These are phyloP conservation scores for Oxyura jamaicensis DNA, from an alignment of 2,113 vertebrate genomes.

Conservation along the genomic window DNA sequence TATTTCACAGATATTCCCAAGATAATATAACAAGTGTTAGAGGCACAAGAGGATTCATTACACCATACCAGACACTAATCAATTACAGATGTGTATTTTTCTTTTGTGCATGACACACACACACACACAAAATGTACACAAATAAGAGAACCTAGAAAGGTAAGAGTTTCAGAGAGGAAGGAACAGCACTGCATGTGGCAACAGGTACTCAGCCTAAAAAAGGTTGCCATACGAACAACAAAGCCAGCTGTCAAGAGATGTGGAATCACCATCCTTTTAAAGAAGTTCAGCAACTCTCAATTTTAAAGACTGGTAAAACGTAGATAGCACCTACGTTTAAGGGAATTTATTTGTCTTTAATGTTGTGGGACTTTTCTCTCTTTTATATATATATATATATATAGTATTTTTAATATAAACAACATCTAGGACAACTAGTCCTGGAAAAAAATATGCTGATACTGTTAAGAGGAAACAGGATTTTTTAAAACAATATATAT, in stretches of 20 bases:
- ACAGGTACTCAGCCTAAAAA: background rate
- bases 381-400: accelerated
- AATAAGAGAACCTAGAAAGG: background rate
- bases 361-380: background rate
- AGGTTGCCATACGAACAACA: background rate
- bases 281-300: background rate
- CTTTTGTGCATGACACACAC: background rate
- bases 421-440: background rate
- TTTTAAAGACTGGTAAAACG: background rate
- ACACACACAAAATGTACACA: background rate
- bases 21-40: background rate
- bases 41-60: background rate
- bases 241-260: background rate
- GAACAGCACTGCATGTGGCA: background rate
- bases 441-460: background rate
- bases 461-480: background rate
- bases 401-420: background rate
- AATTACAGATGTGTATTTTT: background rate
- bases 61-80: background rate
- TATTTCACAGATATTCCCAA: background rate
- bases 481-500: background rate
- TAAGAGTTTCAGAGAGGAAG: background rate
- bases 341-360: background rate
- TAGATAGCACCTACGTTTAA: background rate
- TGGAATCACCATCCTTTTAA: background rate